A percentile compares a stretch with the other conserved stretches of the same genome.
phyloP scores from a whole-genome alignment of 2,113 vertebrate species.

The Hypocryptadius cinnamomeus region DNA sequence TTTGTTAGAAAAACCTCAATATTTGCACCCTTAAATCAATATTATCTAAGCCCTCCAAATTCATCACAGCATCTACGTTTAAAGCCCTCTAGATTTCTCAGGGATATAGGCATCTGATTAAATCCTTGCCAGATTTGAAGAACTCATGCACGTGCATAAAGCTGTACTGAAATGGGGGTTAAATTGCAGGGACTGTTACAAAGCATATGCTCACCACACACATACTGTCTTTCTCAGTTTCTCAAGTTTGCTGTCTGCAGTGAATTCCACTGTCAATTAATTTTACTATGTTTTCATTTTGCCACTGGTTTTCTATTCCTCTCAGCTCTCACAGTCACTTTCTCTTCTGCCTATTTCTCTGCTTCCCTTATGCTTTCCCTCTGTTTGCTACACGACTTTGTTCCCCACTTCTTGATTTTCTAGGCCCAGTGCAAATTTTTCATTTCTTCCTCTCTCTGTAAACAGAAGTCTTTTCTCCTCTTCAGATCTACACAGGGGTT shows the following conservation, averaged over 20 bases:
- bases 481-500: background rate
- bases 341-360: background rate
- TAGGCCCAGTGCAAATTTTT: background rate
- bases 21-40: background rate
- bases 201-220: background rate
- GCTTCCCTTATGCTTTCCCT: background rate
- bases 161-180: background rate
- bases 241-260: background rate
- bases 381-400: background rate
- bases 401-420: background rate
- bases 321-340: background rate
- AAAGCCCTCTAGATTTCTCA: background rate
- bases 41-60: background rate
- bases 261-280: background rate
- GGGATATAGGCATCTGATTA: background rate
- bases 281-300: background rate
- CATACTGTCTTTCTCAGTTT: background rate
- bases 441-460: background rate
- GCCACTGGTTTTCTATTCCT: background rate
- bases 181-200: background rate
- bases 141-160: background rate
- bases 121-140: background rate
- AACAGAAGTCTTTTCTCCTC: background rate
- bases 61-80: background rate
- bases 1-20: background rate